A percentile compares a stretch with the other conserved stretches of the same genome.
Evolutionary conservation across 2,113 vertebrate species (phyloP).

Genomic region (Probosciger aterrimus): DNA sequence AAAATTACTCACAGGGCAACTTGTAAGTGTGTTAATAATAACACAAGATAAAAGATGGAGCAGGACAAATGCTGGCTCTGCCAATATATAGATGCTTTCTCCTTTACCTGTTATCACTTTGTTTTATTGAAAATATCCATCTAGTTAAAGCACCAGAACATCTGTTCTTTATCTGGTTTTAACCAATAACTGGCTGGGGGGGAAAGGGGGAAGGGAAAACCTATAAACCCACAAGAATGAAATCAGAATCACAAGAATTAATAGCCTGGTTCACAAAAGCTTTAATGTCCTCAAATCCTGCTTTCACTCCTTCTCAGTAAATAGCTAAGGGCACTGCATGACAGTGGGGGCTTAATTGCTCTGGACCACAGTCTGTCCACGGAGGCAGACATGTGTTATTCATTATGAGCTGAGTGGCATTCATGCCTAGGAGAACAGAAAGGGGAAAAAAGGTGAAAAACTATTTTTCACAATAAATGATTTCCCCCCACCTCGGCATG

Average conservation of each 20-base stretch:
- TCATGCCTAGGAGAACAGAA: neutral
- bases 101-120: neutral
- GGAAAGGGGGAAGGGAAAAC: neutral
- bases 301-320: conserved; percentile 2
- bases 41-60: neutral
- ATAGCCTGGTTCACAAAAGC: neutral
- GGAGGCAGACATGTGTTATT: conserved; percentile 14
- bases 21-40: neutral
- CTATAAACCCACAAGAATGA: neutral
- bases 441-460: neutral
- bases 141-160: neutral
- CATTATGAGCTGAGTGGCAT: conserved; percentile 17
- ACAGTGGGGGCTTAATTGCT: conserved; percentile 38
- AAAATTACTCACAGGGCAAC: neutral
- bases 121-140: neutral
- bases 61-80: neutral
- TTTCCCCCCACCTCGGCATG: neutral
- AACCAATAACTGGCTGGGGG: neutral
- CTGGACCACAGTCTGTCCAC: neutral
- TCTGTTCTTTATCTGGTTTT: conserved; percentile 21
- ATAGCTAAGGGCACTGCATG: conserved; percentile 26
- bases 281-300: neutral
- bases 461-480: neutral
- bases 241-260: conserved; percentile 17
- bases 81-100: neutral